These are phyloP conservation scores for Furnarius figulus DNA, from an alignment of 2,113 vertebrate genomes.

Conservation along the genomic window DNA sequence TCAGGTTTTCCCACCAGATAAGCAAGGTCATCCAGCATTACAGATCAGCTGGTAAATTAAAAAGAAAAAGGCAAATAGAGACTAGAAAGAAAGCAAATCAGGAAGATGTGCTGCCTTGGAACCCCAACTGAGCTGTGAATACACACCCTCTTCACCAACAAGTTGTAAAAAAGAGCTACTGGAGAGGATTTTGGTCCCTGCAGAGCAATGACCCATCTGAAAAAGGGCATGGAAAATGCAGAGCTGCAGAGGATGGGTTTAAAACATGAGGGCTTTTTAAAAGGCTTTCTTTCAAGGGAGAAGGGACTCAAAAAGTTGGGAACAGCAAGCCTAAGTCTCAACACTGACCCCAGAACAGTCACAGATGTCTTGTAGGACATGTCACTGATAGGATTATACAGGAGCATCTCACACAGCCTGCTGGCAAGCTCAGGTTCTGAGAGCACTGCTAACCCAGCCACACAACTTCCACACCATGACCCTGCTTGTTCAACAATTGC, in stretches of 20 bases:
- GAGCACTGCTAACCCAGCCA: background rate
- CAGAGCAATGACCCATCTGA: background rate
- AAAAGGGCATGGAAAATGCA: background rate
- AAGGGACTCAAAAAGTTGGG: background rate
- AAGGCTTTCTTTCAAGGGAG: background rate
- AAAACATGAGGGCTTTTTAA: rapidly evolving
- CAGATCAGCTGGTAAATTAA: background rate
- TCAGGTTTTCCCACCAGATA: background rate
- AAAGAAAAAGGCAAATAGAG: background rate
- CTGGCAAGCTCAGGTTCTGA: background rate
- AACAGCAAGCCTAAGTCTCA: background rate
- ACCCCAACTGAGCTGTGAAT: background rate
- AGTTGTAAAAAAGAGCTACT: background rate
- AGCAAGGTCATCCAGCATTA: background rate
- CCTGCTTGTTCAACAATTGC: background rate
- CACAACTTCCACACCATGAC: constrained; percentile 26
- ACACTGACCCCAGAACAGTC: rapidly evolving
- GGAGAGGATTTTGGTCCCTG: background rate
- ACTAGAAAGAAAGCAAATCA: background rate
- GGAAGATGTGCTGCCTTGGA: background rate
- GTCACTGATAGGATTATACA: rapidly evolving
- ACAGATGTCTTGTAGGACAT: background rate
- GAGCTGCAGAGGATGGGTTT: background rate
- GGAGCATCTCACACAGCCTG: background rate
- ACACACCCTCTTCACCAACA: background rate